Conservation (phyloP, 2,888 invertebrate genomes). For the Rhopalosiphum nymphaeae region DNA sequence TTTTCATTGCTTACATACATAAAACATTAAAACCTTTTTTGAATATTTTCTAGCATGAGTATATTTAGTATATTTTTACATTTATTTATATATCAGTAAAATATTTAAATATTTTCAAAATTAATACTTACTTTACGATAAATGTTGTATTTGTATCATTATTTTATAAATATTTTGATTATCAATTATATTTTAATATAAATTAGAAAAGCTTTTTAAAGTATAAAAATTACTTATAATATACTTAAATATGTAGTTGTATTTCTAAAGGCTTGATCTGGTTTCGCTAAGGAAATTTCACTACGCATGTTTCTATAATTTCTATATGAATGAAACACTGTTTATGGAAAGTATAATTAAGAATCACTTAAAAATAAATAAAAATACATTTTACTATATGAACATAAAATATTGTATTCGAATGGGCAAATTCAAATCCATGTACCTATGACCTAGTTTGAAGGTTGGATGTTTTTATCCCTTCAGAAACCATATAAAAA, state of each 20-base stretch:
- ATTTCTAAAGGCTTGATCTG: background rate
- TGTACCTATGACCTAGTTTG: constrained; percentile 21
- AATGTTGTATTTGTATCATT: too few species aligned
- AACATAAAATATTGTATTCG: background rate
- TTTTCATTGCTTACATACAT: background rate
- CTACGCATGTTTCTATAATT: background rate
- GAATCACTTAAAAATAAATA: background rate
- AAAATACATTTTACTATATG: background rate
- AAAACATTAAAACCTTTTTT: background rate
- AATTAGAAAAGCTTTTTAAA: background rate
- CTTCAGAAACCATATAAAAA: background rate
- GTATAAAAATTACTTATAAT: background rate
- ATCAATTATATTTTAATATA: too few species aligned
- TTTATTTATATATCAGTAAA: too few species aligned
- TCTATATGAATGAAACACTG: background rate
- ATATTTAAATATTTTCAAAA: too few species aligned
- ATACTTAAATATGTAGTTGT: background rate
- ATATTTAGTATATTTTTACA: background rate
- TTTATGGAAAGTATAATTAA: background rate
- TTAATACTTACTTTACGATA: too few species aligned
- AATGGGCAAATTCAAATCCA: background rate
- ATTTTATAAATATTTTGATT: too few species aligned
- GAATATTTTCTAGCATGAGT: background rate
- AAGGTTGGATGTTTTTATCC: background rate
- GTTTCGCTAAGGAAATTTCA: background rate